Evolutionary conservation across 2,113 vertebrate genomes (phyloP).

Genomic region (Machaerirhynchus nigripectus): DNA sequence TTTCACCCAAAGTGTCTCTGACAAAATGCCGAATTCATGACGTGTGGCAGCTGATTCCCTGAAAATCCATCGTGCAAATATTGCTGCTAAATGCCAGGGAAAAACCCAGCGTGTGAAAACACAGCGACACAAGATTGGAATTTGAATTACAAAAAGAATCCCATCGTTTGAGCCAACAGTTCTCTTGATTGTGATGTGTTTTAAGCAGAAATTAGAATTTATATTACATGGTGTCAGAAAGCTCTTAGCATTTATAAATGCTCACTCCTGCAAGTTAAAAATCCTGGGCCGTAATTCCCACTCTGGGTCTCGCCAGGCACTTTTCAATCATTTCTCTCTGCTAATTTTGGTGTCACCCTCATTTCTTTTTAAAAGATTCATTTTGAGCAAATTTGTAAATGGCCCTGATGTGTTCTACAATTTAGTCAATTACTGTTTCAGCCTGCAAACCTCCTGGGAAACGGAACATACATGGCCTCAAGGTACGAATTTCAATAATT

Average conservation of each 20-base stretch:
- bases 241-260: conserved; percentile 82
- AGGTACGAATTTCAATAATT: conserved; percentile 99
- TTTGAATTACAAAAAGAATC: conserved; percentile 58
- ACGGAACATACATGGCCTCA: conserved; percentile 99
- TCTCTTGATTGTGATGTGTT: conserved; percentile 58
- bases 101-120: neutral
- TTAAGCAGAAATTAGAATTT: conserved; percentile 77
- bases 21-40: neutral
- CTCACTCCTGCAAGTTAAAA: conserved; percentile 84
- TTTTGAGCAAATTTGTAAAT: conserved; percentile 96
- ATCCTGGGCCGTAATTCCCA: conserved; percentile 87
- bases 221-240: conserved; percentile 68
- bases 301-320: conserved; percentile 81
- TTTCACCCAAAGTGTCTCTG: neutral
- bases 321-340: conserved; percentile 88
- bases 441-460: conserved; percentile 99
- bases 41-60: neutral
- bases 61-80: neutral
- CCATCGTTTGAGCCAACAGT: conserved; percentile 41
- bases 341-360: conserved; percentile 89
- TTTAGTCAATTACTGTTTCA: conserved; percentile 99
- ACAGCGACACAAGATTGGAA: neutral
- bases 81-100: neutral
- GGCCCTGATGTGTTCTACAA: conserved; percentile 97
- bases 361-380: conserved; percentile 93